These are phyloP conservation scores for Helogale parvula DNA, from an alignment of 2,113 vertebrate species.

Conservation along the genomic window DNA sequence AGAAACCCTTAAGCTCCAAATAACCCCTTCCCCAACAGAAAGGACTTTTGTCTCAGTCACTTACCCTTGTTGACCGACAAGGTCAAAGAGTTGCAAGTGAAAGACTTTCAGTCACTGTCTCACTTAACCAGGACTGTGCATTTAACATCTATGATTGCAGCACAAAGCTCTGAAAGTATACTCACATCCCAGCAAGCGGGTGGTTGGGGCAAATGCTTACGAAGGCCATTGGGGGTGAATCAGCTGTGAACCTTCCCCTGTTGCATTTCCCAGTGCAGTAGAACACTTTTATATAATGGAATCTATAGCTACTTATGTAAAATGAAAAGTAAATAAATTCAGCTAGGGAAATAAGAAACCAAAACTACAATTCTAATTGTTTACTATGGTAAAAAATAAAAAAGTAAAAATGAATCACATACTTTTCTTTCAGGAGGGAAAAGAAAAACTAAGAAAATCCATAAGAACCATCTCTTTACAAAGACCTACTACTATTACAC, in stretches of 20 bases:
- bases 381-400: neutral
- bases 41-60: conserved; percentile 17
- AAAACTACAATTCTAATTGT: neutral
- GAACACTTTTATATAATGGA: neutral
- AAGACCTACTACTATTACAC: neutral
- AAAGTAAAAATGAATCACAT: neutral
- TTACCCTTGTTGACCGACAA: conserved; percentile 13
- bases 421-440: neutral
- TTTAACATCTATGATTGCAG: neutral
- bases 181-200: neutral
- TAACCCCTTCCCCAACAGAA: neutral
- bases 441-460: conserved; percentile 16
- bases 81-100: neutral
- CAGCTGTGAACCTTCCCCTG: neutral
- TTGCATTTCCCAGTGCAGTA: neutral
- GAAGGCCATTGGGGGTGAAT: neutral
- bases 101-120: neutral
- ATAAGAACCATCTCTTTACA: neutral
- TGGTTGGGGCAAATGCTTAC: neutral
- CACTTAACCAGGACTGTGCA: neutral
- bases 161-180: neutral
- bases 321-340: neutral
- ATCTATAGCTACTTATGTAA: neutral
- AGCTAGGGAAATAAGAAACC: neutral
- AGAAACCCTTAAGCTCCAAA: neutral